phyloP scores from a whole-genome alignment of 2,113 vertebrate species.

The Elachura formosa region DNA sequence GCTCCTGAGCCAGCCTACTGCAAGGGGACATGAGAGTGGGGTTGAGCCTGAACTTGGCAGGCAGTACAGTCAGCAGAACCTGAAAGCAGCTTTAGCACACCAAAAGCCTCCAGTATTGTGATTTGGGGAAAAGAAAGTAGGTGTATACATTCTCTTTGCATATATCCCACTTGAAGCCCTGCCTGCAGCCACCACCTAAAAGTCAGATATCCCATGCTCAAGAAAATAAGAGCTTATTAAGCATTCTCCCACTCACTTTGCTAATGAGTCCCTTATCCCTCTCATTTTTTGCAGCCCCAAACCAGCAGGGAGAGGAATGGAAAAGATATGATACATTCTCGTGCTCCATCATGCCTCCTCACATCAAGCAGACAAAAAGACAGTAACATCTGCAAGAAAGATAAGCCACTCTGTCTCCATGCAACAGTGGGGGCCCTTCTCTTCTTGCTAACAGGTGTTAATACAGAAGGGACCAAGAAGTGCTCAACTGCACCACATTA shows the following conservation, averaged over 20 bases:
- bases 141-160: background rate
- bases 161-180: background rate
- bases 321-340: conserved; percentile 2
- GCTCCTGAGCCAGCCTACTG: background rate
- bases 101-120: background rate
- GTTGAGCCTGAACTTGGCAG: background rate
- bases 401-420: conserved; percentile 24
- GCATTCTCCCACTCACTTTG: background rate
- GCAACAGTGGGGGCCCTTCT: background rate
- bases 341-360: background rate
- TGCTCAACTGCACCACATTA: background rate
- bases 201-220: background rate
- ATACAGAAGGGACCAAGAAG: background rate
- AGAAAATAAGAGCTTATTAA: background rate
- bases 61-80: background rate
- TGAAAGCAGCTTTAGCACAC: background rate
- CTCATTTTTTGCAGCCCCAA: background rate
- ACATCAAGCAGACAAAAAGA: background rate
- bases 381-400: conserved; percentile 44
- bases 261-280: background rate
- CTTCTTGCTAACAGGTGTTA: background rate
- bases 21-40: accelerated
- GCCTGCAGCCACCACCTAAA: background rate
- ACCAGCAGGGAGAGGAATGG: background rate
- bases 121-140: background rate